Percentiles rank a stretch among this genome's conserved stretches.
phyloP scores from a whole-genome alignment of 1,140 invertebrate genomes.

The Tachypleus tridentatus region DNA sequence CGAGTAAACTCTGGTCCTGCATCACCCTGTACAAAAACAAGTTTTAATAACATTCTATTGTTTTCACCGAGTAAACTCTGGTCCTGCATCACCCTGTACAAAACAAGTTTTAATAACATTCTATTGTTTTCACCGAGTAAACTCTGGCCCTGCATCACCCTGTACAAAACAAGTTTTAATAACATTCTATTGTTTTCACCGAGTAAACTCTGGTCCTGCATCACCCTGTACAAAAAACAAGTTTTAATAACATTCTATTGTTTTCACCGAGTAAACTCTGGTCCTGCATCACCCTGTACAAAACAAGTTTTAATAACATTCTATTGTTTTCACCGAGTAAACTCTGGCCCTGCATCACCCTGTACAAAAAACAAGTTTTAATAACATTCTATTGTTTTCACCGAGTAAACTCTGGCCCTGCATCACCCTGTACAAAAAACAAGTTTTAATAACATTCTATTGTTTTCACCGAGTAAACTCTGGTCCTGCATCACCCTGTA shows the following conservation, averaged over 20 bases:
- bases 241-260: too few relatives aligned
- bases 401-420: background rate
- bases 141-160: slow-evolving; percentile 1
- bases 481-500: slow-evolving; percentile 7
- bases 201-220: background rate
- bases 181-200: too few relatives aligned
- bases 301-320: background rate
- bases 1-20: background rate
- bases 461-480: too few relatives aligned
- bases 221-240: slow-evolving; percentile 4
- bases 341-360: slow-evolving; percentile 1
- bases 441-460: too few relatives aligned
- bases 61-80: too few relatives aligned
- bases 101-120: background rate
- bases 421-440: slow-evolving; percentile 7
- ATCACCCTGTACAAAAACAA: slow-evolving; percentile 6
- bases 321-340: too few relatives aligned
- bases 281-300: slow-evolving; percentile 8
- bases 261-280: too few relatives aligned
- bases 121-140: too few relatives aligned
- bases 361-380: background rate
- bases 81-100: slow-evolving; percentile 8
- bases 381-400: too few relatives aligned
- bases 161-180: background rate
- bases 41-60: too few relatives aligned